Percentiles rank a stretch among this genome's conserved stretches.
These are phyloP conservation scores for Parochlus steinenii DNA, from an alignment of 2,888 invertebrate genomes.

Conservation along the genomic window DNA sequence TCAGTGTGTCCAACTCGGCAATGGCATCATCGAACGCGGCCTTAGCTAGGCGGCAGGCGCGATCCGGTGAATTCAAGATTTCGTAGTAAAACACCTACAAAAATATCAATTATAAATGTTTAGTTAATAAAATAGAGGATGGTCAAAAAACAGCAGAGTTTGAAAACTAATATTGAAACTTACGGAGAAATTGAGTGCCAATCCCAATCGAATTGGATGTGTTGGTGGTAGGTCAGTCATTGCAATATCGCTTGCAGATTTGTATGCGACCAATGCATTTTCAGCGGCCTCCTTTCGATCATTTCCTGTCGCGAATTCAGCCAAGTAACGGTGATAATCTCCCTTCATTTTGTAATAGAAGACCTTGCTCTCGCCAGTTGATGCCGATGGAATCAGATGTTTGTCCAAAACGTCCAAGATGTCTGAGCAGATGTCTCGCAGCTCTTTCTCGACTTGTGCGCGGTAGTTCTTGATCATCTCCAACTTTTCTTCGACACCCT, in stretches of 20 bases:
- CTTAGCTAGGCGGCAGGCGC: slow-evolving; percentile 94
- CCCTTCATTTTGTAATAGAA: slow-evolving; percentile 99
- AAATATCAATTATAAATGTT: too few relatives aligned
- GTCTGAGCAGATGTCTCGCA: slow-evolving; percentile 92
- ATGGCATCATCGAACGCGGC: slow-evolving; percentile 98
- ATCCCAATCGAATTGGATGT: slow-evolving; percentile 91
- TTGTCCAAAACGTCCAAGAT: slow-evolving; percentile 88
- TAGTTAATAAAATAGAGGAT: neutral
- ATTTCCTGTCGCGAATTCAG: slow-evolving; percentile 92
- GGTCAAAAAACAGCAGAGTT: neutral
- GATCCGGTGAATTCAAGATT: slow-evolving; percentile 95
- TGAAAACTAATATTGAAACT: too few relatives aligned
- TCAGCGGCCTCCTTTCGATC: slow-evolving; percentile 96
- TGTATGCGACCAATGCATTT: slow-evolving; percentile 91
- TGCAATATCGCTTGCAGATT: slow-evolving; percentile 93
- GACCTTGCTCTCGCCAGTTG: slow-evolving; percentile 91
- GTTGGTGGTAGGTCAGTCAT: slow-evolving; percentile 93
- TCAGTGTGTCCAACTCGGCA: slow-evolving; percentile 92
- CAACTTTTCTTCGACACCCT: slow-evolving; percentile 83
- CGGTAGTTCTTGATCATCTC: slow-evolving; percentile 92
- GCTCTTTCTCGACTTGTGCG: slow-evolving; percentile 89
- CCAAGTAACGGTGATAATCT: slow-evolving; percentile 95
- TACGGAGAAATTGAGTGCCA: slow-evolving; percentile 94
- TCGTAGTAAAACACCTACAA: slow-evolving; percentile 95
- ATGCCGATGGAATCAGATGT: slow-evolving; percentile 85